Evolutionary conservation across 2,113 vertebrate species (phyloP), one percentile per base, ranked within the genome.

Genomic region (Colius striatus): DNA sequence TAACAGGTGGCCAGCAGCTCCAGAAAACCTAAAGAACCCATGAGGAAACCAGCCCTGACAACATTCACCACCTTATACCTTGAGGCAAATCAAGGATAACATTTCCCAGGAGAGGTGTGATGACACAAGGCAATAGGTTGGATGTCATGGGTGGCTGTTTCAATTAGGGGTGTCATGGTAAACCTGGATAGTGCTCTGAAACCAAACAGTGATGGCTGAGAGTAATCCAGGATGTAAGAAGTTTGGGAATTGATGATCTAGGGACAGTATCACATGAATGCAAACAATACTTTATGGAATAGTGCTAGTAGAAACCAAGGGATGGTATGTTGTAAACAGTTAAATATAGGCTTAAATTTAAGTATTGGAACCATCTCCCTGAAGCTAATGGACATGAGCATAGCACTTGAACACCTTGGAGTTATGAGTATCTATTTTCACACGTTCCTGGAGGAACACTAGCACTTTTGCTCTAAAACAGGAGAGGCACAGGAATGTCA

Each of bases 191-290:
- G 53, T 0, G 1, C 8, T 45, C 60, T 51, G 38, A 32, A 87
- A 67, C 91, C 57, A 30, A 70, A 50, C 18, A 11, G 15, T 60
- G 61, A 78, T 1, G 45, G 36, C 2, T 1, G 30, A 84, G 22
- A 29, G 16, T 12, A 80, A 89, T n/a, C 41, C 60, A 26, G 51
- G 17, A 25, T 41, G 11, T 43, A 51, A 72, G 34, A 57, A 63
- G 10, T 53, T 23, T 70, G 51, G 68, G 25, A 89, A 71, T 16
- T 26, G 34, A 67, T 62, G 16, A 73, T 50, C 18, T 63, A 71
- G 19, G 29, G 17, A 71, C 5, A 54, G 32, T 20, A 43, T 34
- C 2, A 5, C 0, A 66, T 32, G 71, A 86, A 81, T 0, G 0
- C 23, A 74, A 77, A 72, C n/a, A 7, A 34, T 65, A 51, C 16